Base-by-base conservation (phyloP, 2,113 vertebrate genomes). In the Heterocephalus glaber region DNA sequence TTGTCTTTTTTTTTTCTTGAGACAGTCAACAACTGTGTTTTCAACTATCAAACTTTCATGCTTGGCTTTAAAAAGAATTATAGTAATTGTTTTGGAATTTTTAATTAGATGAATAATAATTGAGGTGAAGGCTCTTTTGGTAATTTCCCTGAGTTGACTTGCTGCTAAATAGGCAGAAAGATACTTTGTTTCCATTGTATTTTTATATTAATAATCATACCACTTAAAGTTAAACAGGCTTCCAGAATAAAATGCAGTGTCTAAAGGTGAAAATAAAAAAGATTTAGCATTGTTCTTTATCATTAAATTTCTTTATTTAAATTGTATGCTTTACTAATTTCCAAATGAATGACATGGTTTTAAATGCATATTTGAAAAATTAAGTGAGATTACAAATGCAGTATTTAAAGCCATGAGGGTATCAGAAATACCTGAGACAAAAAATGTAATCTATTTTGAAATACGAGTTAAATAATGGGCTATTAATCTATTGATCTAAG, bases 81-180 rank as follows among this genome's bases (percentile, higher is more conserved):
- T 76, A 92, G 84, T 96, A 97, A 97, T 95, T 94, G 77, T 98
- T 97, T 95, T 94, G 35, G 95, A 97, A 95, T 97, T 96, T 97
- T 94, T 96, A 97, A 97, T 96, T 97, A 94, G 86, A 92, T 96
- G 93, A 95, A 96, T 97, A 96, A 96, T 97, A 97, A 97, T 92
- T 90, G 96, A 97, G 96, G 96, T 96, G 92, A 97, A 94, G 12
- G 0, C 90, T 95, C 56, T 96, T 96, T 87, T 89, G 74, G 68
- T 81, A 93, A 96, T 96, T 96, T 96, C 54, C 56, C 26, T 80
- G 81, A 97, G 70, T 86, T 97, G 87, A 90, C 58, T 96, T 97
- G 63, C 76, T 88, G 65, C 84, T 95, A 97, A 94, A 92, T 96
- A 96, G 92, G 84, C 94, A 96, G 84, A 96, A 90, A 95, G 92